These are phyloP conservation scores for Apistogramma diplotaenia DNA, from an alignment of 2,113 vertebrate genomes.

Conservation along the genomic window DNA sequence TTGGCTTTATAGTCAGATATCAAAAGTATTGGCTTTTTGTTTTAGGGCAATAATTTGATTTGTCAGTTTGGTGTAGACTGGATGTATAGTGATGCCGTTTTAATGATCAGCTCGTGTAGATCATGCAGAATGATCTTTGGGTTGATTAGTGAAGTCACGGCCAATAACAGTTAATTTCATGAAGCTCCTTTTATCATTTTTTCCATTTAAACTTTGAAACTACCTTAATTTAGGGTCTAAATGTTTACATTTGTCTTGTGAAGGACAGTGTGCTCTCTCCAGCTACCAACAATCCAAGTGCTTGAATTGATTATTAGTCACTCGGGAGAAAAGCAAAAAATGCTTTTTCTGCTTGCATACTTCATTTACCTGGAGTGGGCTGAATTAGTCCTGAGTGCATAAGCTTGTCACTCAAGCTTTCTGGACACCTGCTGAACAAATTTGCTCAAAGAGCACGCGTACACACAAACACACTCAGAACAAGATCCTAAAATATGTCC, in stretches of 20 bases:
- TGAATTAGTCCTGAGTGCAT: constrained; percentile 66
- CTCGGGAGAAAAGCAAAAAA: constrained; percentile 27
- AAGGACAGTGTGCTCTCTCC: background rate
- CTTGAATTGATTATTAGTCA: constrained; percentile 18
- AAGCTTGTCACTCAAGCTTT: constrained; percentile 61
- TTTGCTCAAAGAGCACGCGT: constrained; percentile 12
- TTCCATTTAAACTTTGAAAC: background rate
- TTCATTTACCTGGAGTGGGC: constrained; percentile 57
- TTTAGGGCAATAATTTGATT: background rate
- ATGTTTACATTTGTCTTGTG: background rate
- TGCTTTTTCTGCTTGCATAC: constrained; percentile 47
- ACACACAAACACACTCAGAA: background rate
- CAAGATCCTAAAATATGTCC: constrained; percentile 53
- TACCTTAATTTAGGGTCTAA: background rate
- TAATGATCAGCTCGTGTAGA: background rate
- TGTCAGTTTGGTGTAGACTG: background rate
- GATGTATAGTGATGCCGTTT: background rate
- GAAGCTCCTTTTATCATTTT: background rate
- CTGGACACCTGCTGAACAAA: constrained; percentile 64
- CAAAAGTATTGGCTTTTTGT: too few species aligned
- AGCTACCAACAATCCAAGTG: background rate
- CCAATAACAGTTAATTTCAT: background rate
- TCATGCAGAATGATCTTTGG: background rate
- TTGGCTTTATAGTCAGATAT: too few species aligned
- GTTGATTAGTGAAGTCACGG: background rate